Conservation (phyloP, 2,113 vertebrate species). For the Laterallus jamaicensis region DNA sequence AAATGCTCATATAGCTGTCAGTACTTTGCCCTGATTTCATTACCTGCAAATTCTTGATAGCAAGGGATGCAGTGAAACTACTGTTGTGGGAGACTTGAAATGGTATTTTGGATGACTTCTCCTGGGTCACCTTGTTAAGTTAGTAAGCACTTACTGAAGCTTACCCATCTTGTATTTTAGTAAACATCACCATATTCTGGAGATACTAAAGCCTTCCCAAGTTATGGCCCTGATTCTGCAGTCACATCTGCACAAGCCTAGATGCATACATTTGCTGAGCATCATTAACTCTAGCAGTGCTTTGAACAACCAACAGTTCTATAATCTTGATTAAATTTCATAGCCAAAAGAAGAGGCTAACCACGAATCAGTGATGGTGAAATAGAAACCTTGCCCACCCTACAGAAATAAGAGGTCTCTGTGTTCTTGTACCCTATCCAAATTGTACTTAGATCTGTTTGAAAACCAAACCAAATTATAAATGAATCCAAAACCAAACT, state of each 20-base stretch:
- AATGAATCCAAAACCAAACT: constrained; percentile 54
- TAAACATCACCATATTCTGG: not conserved
- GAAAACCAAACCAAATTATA: constrained; percentile 58
- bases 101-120: not conserved
- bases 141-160: not conserved
- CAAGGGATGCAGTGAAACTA: not conserved
- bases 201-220: not conserved
- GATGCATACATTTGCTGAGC: not conserved
- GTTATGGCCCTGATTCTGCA: not conserved
- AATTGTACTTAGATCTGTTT: constrained; percentile 34
- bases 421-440: constrained; percentile 21
- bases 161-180: not conserved
- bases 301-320: not conserved
- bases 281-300: not conserved
- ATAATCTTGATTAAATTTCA: constrained; percentile 40
- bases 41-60: not conserved
- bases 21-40: constrained; percentile 12
- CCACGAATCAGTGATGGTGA: constrained; percentile 12
- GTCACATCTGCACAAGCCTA: not conserved
- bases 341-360: constrained; percentile 46
- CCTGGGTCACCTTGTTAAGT: not conserved
- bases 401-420: constrained; percentile 46
- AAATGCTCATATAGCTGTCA: constrained; percentile 44
- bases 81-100: not conserved
- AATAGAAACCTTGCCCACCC: constrained; percentile 27